These are phyloP conservation scores for Alectura lathami DNA, from an alignment of 2,113 vertebrate species.

Conservation along the genomic window DNA sequence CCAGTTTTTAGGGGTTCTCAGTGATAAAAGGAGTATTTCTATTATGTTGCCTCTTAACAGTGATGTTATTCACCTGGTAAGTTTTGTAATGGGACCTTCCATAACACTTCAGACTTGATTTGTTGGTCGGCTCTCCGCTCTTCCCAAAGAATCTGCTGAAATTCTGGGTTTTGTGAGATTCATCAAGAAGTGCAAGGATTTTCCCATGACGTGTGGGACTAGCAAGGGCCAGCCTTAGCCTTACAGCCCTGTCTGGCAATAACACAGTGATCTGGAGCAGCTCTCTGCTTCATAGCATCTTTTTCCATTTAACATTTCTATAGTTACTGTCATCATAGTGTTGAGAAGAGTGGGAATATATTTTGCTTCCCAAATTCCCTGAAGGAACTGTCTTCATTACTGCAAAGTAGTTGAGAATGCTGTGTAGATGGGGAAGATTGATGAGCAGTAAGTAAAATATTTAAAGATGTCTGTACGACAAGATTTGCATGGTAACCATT, in stretches of 20 bases:
- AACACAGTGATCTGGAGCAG: not conserved
- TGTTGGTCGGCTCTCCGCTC: not conserved
- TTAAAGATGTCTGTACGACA: slow-evolving; percentile 53
- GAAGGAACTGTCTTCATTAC: slow-evolving; percentile 20
- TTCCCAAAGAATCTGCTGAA: not conserved
- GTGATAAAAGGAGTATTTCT: not conserved
- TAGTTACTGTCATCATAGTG: not conserved
- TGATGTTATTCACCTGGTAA: not conserved
- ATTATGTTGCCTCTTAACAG: not conserved
- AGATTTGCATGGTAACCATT: slow-evolving; percentile 36
- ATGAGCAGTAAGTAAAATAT: slow-evolving; percentile 54
- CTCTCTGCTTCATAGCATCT: not conserved
- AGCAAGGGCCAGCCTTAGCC: not conserved
- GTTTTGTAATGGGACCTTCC: not conserved
- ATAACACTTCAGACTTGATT: not conserved
- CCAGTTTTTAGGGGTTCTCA: not conserved
- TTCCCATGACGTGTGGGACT: not conserved
- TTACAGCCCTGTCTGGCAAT: not conserved
- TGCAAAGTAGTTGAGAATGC: slow-evolving; percentile 3
- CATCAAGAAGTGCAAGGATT: fast-evolving
- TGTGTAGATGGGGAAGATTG: slow-evolving; percentile 14
- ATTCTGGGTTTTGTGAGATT: not conserved
- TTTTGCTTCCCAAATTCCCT: slow-evolving; percentile 18
- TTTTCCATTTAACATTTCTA: not conserved
- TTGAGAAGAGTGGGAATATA: not conserved